These are phyloP conservation scores for Onychostoma macrolepis DNA, from an alignment of 2,113 vertebrate genomes.

Conservation along the genomic window DNA sequence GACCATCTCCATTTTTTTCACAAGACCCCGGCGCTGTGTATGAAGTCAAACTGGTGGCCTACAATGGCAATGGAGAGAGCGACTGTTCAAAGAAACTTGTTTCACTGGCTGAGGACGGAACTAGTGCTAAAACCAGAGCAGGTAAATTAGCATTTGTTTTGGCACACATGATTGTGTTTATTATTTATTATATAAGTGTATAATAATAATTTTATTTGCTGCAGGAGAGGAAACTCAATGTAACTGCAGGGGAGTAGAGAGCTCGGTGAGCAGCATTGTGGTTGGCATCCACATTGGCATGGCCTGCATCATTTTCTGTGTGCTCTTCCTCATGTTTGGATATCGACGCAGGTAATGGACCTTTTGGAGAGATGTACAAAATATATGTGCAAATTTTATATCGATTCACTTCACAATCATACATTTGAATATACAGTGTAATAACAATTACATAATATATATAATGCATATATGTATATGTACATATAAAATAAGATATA, in stretches of 20 bases:
- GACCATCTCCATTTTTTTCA: background rate
- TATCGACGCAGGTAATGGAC: constrained; percentile 76
- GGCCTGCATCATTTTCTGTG: constrained; percentile 80
- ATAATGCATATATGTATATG: too few relatives aligned
- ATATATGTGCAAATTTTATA: background rate
- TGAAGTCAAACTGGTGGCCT: constrained; percentile 79
- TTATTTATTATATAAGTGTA: background rate
- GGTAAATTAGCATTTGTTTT: constrained; percentile 19
- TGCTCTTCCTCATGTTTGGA: constrained; percentile 80
- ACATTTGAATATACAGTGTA: too few relatives aligned
- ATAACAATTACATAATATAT: too few relatives aligned
- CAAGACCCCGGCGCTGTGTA: constrained; percentile 72
- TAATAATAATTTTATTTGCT: background rate
- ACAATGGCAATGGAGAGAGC: constrained; percentile 77
- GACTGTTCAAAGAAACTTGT: constrained; percentile 75
- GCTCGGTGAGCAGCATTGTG: constrained; percentile 71
- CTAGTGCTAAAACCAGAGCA: constrained; percentile 63
- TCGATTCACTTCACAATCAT: background rate
- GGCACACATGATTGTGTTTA: background rate
- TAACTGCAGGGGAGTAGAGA: constrained; percentile 70
- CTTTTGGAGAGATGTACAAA: background rate
- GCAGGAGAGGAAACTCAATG: constrained; percentile 65
- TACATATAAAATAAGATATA: too few relatives aligned
- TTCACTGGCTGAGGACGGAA: constrained; percentile 67
- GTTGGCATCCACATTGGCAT: constrained; percentile 79